phyloP scores from a whole-genome alignment of 2,888 invertebrate species.

The Oithona nana region DNA sequence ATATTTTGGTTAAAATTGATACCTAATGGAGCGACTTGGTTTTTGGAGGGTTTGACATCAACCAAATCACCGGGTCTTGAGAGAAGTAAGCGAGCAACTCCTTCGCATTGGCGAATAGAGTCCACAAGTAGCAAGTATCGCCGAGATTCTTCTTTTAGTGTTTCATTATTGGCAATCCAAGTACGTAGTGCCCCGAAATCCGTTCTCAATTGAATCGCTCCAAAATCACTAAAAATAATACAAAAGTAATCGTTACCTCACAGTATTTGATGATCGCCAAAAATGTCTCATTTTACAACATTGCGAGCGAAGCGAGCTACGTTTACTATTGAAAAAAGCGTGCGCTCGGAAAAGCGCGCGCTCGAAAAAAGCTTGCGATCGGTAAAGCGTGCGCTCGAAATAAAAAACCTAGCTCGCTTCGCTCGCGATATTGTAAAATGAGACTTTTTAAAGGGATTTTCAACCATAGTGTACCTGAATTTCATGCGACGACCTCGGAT shows the following conservation, averaged over 20 bases:
- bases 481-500: slow-evolving; percentile 61
- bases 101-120: slow-evolving; percentile 55
- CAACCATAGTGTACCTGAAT: slow-evolving; percentile 37
- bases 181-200: slow-evolving; percentile 58
- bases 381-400: no score
- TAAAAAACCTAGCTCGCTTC: no score
- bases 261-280: no score
- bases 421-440: no score
- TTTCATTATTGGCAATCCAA: slow-evolving; percentile 5
- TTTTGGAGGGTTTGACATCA: slow-evolving; percentile 35
- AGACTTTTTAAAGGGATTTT: no score
- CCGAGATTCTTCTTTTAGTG: slow-evolving; percentile 8
- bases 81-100: slow-evolving; percentile 56
- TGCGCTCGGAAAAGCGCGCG: no score
- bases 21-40: slow-evolving; percentile 21
- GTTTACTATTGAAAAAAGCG: no score
- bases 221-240: slow-evolving; percentile 41
- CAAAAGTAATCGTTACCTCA: no score
- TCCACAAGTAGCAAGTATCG: slow-evolving; percentile 26
- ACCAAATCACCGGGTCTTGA: slow-evolving; percentile 67
- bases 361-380: no score
- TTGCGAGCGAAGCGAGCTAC: no score
- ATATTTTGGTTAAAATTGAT: no score
- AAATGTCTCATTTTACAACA: no score
- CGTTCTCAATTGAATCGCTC: slow-evolving; percentile 54